Evolutionary conservation across 2,888 invertebrate species (phyloP).

Genomic region (Agonopterix arenella): DNA sequence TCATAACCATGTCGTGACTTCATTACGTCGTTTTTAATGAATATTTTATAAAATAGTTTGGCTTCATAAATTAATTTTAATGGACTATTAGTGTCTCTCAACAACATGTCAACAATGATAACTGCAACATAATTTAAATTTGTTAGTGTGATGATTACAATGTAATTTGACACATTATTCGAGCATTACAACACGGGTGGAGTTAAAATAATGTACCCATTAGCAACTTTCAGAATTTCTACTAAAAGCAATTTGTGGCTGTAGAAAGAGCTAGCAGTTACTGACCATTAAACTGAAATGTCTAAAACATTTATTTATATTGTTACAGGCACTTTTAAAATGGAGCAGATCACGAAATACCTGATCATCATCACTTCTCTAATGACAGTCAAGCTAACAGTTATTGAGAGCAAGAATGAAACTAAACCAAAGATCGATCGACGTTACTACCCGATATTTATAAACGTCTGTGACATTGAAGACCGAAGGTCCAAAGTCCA

Average conservation of each 20-base stretch:
- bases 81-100: not conserved
- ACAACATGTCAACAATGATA: no score
- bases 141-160: not conserved
- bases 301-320: constrained; percentile 4
- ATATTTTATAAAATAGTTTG: not conserved
- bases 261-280: no score
- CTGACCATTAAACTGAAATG: no score
- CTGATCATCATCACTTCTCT: constrained; percentile 57
- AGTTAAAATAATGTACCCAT: no score
- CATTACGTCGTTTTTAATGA: constrained; percentile 1
- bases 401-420: constrained; percentile 60
- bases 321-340: constrained; percentile 24
- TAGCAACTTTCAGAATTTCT: not conserved
- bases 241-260: not conserved
- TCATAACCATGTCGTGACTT: constrained; percentile 28
- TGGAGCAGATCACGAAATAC: constrained; percentile 58
- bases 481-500: constrained; percentile 66
- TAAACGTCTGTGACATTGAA: constrained; percentile 65
- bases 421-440: constrained; percentile 49
- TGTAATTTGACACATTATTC: not conserved
- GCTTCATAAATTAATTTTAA: constrained; percentile 1
- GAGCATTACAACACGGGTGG: not conserved
- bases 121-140: not conserved
- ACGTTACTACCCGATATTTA: constrained; percentile 55
- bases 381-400: constrained; percentile 57